phyloP scores from a whole-genome alignment of 1,140 invertebrate species.

The Scaptodrosophila lebanonensis region DNA sequence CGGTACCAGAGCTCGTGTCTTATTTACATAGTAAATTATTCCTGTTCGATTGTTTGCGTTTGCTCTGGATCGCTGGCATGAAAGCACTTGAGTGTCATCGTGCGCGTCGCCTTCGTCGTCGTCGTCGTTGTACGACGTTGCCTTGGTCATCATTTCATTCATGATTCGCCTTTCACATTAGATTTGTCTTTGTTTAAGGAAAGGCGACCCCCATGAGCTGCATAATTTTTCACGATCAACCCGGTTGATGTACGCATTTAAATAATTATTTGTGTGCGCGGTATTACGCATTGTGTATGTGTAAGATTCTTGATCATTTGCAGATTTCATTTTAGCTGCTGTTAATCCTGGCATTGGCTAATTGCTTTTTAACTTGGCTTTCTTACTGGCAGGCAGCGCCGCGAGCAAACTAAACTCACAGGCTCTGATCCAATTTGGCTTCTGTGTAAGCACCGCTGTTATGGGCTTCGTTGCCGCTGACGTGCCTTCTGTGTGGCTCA shows the following conservation, averaged over 20 bases:
- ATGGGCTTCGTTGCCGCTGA: constrained; percentile 8
- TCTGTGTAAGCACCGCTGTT: constrained; percentile 67
- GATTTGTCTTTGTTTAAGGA: no score
- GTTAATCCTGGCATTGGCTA: constrained; percentile 32
- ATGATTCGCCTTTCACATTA: constrained; percentile 69
- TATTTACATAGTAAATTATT: constrained; percentile 75
- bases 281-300: no score
- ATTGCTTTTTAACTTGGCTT: constrained; percentile 45
- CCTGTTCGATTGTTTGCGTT: constrained; percentile 73
- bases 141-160: constrained; percentile 43
- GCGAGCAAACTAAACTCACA: constrained; percentile 44
- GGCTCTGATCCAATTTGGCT: constrained; percentile 73
- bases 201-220: no score
- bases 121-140: constrained; percentile 17
- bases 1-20: constrained; percentile 36
- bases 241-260: no score
- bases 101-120: constrained; percentile 56
- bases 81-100: constrained; percentile 71
- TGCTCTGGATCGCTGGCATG: constrained; percentile 71
- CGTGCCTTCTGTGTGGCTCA: constrained; percentile 56
- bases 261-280: no score
- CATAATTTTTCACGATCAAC: no score
- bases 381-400: constrained; percentile 22
- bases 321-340: constrained; percentile 27
- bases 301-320: no score